Conservation (phyloP, 2,888 invertebrate species). For the Gari tellinella region DNA sequence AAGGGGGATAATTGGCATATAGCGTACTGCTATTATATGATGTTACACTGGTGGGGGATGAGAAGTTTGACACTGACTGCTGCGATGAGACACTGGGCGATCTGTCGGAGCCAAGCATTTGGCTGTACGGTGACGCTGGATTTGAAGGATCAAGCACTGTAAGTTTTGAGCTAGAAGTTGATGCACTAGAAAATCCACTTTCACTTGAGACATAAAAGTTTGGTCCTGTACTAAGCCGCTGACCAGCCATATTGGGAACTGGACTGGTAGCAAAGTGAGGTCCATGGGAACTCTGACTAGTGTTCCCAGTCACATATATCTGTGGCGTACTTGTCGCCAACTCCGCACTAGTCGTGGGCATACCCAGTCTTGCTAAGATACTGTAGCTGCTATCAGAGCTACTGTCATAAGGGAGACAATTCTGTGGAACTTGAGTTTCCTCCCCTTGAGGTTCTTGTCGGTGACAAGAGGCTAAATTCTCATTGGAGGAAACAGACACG, state of each 20-base stretch:
- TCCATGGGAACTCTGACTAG: constrained; percentile 39
- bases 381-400: constrained; percentile 83
- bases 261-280: constrained; percentile 61
- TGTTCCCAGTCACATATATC: constrained; percentile 55
- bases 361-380: constrained; percentile 78
- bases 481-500: constrained; percentile 93
- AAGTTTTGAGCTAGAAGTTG: constrained; percentile 56
- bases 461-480: constrained; percentile 88
- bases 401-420: constrained; percentile 61
- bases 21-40: constrained; percentile 56
- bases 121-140: constrained; percentile 28
- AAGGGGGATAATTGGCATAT: constrained; percentile 58
- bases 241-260: constrained; percentile 5
- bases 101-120: constrained; percentile 31
- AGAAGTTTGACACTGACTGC: constrained; percentile 41
- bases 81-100: constrained; percentile 41
- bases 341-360: constrained; percentile 71
- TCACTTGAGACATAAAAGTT: constrained; percentile 57
- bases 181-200: constrained; percentile 61
- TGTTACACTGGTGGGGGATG: constrained; percentile 52
- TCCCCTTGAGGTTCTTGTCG: constrained; percentile 97
- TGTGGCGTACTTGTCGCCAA: constrained; percentile 46
- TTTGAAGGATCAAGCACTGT: constrained; percentile 39
- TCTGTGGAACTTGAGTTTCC: constrained; percentile 85
- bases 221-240: constrained; percentile 12